Percentiles rank a stretch among this genome's conserved stretches.
phyloP scores from a whole-genome alignment of 2,888 invertebrate species.

The Criorhina ranunculi region DNA sequence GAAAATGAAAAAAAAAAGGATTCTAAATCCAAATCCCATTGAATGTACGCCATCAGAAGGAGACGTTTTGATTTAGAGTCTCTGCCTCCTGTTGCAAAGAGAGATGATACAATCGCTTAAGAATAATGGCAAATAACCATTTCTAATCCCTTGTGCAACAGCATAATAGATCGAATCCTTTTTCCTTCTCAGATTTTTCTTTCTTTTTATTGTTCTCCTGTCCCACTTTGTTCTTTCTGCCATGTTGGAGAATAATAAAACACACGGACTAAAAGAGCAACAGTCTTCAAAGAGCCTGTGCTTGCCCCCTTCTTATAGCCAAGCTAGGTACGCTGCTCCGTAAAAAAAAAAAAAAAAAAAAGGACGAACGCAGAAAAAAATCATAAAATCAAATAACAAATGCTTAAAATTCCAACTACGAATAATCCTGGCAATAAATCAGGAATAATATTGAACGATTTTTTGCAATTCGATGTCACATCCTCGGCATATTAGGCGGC shows the following conservation, averaged over 20 bases:
- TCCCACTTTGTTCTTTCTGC: conserved; percentile 33
- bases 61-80: conserved; percentile 75
- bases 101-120: conserved; percentile 76
- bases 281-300: conserved; percentile 63
- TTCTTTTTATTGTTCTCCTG: conserved; percentile 56
- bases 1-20: conserved; percentile 18
- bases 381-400: conserved; percentile 77
- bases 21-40: conserved; percentile 62
- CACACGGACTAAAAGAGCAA: conserved; percentile 69
- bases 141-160: conserved; percentile 76
- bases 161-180: conserved; percentile 76
- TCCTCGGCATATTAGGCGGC: conserved; percentile 47
- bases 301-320: neutral
- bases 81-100: conserved; percentile 49
- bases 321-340: conserved; percentile 26
- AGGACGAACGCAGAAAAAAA: conserved; percentile 50
- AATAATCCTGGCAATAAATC: conserved; percentile 79
- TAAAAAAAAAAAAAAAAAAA: conserved; percentile 16
- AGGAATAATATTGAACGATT: conserved; percentile 79
- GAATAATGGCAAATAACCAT: conserved; percentile 77
- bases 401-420: conserved; percentile 79
- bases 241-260: conserved; percentile 67
- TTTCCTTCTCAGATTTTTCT: conserved; percentile 31
- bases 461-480: conserved; percentile 74
- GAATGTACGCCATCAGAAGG: conserved; percentile 51